Base-by-base conservation (phyloP, 2,888 invertebrate species). In the Andricus quercusramuli region DNA sequence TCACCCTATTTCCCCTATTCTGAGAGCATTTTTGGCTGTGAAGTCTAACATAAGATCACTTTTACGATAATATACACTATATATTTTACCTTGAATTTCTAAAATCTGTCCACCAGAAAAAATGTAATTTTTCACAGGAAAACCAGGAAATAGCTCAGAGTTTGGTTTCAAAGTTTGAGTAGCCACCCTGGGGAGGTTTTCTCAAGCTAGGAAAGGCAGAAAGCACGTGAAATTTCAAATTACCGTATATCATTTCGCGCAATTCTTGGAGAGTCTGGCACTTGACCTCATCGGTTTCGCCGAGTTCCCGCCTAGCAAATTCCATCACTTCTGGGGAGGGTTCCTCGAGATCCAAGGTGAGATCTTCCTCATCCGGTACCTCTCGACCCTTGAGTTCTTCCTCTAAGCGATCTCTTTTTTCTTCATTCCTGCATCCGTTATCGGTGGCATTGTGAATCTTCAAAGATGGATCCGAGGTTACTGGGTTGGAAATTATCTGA, bases 161-260 rank as follows among this genome's bases (percentile, higher is more conserved):
- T 37, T 8, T 9, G 5, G 6, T 8, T 37, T 8, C 1, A 0
- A 37, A 37, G 8, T 37, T 37, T 8, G 37, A 37, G 37, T 37
- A 37, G 8, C 37, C 8, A 8, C 9, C 37, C 37, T 37, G 0
- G 37, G 47, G 47, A 47, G 78, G 80, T 77, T 78, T 74, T 56
- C 62, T 22, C 64, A 65, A 80, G 17, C 62, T 25, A 62, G 78
- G 78, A 79, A 67, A 74, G 76, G 78, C 78, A 82, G 5, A 68
- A 6, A n/a, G 56, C 68, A 79, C 37, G 76, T 65, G 70, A 80
- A 81, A 80, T 82, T 80, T 25, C 44, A 81, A 84, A 86, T 90
- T 92, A 96, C 96, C 96, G 89, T 95, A 95, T 87, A 97, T 96
- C 94, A 96, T 94, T 89, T 96, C 96, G 62, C 95, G 94, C 62